Evolutionary conservation across 2,888 invertebrate species (phyloP), one percentile per base, ranked within the genome.

Genomic region (Agrochola litura): DNA sequence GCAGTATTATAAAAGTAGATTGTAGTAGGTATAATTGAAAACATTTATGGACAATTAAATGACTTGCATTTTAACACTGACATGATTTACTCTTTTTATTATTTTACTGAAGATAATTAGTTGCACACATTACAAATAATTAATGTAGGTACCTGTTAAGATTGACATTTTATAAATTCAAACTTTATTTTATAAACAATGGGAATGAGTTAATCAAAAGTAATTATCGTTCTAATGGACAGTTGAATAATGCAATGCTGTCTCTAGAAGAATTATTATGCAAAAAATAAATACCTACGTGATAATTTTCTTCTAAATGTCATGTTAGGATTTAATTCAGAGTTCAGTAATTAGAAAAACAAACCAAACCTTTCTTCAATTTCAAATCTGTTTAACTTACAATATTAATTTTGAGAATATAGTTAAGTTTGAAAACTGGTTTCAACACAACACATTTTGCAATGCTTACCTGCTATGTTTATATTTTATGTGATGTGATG

Each of bases 381-480:
- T 56, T 63, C 3, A 22, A 22, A 63, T 64, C 65, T 49, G 0
- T 41, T 0, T 37, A 25, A 0, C 25, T 56, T 67, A 30, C 19
- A 49, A 61, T 25, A 56, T 3, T 49, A 63, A 14, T 60, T 14
- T n/a, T 37, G 25, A 41, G 25, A 66, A n/a, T 14, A 65, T n/a
- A 69, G 12, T 16, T 60, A 54, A 66, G 54, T 67, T 76, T 71
- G 19, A 52, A 76, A 76, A 81, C 85, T 71, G 12, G 67, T 83
- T 81, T 73, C 25, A 52, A 61, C 22, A 68, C 9, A 60, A 77
- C 41, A 63, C 8, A 30, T 30, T 65, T 49, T 37, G 41, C 25
- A 41, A 63, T 58, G 43, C 83, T 86, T 76, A 84, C 84, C 83
- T 86, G 75, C 43, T 54, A 9, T 75, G 25, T 75, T 74, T 71